Conservation (phyloP, 1,140 invertebrate genomes). For the Berghia stephanieae region DNA sequence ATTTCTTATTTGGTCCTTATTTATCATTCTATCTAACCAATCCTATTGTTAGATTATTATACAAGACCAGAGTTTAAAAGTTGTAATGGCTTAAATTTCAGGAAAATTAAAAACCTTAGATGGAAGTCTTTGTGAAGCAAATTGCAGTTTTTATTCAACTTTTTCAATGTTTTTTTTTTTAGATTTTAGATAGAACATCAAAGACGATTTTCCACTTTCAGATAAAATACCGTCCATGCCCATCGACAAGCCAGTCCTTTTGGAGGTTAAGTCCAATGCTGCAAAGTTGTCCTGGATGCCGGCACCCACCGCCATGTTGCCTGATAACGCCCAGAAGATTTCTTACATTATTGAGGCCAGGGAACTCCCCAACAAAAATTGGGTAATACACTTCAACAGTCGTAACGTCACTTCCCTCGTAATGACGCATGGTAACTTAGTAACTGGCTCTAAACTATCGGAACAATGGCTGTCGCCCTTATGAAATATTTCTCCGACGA, state of each 20-base stretch:
- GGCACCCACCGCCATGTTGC: slow-evolving; percentile 46
- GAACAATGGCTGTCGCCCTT: too few species aligned
- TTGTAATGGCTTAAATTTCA: too few species aligned
- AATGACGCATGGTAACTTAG: not conserved
- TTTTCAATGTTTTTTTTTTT: not conserved
- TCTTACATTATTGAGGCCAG: slow-evolving; percentile 56
- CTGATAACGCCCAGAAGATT: slow-evolving; percentile 47
- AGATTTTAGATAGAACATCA: not conserved
- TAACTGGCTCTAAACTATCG: not conserved
- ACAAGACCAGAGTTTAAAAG: too few species aligned
- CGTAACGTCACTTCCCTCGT: slow-evolving; percentile 22
- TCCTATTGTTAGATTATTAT: too few species aligned
- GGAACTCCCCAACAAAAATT: slow-evolving; percentile 57
- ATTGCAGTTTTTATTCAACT: not conserved
- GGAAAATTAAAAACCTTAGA: too few species aligned
- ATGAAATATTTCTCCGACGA: too few species aligned
- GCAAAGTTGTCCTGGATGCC: slow-evolving; percentile 57
- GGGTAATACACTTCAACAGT: slow-evolving; percentile 37
- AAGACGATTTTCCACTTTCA: slow-evolving; percentile 7
- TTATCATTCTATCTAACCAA: too few species aligned
- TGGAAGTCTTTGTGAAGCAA: too few species aligned
- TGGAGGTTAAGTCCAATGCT: slow-evolving; percentile 46
- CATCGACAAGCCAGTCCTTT: slow-evolving; percentile 50
- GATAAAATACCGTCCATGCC: slow-evolving; percentile 52
- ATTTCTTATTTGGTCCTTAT: too few species aligned